Evolutionary conservation across 2,888 invertebrate genomes (phyloP), one percentile per base, ranked within the genome.

Genomic region (Eupithecia subumbrata): DNA sequence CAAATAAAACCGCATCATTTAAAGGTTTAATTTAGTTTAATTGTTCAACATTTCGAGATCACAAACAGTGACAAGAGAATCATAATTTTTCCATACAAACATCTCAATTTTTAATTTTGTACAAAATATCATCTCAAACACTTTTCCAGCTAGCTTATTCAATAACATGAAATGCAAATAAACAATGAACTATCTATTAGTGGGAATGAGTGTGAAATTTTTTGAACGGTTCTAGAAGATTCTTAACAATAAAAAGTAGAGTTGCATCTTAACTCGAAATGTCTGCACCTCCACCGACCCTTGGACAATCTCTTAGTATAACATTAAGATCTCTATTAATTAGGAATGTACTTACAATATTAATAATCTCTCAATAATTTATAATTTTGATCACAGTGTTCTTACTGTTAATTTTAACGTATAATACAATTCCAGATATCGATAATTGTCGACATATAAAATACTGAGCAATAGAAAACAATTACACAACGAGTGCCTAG

Each of bases 281-380:
- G 74, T 72, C 30, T 69, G 68, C 63, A 75, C 67, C 69, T 72
- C 74, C 74, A 74, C 78, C 84, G 84, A 84, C 83, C 86, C 86
- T 87, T 88, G 90, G 91, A 92, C 91, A 91, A 91, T 88, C 87
- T 89, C 86, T 88, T 88, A 87, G 63, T 78, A 75, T 90, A 92
- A 92, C 92, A 91, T 92, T 91, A 91, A 87, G 90, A 91, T 91
- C 91, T 92, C 90, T 93, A 91, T 90, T 89, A 84, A 87, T 91
- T 93, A 94, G 94, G 94, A 94, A 94, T 95, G 94, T 95, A 92
- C 91, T 92, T 94, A 94, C 88, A 92, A 89, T 93, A 87, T 90
- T 92, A 91, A 94, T 93, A 95, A 94, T 94, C 94, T 95, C 93
- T 95, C 93, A 94, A 93, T 94, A 94, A 92, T 95, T 94, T 93